Percentiles rank a stretch among this genome's conserved stretches.
phyloP scores from a whole-genome alignment of 2,113 vertebrate genomes.

The Bubo scandiacus region DNA sequence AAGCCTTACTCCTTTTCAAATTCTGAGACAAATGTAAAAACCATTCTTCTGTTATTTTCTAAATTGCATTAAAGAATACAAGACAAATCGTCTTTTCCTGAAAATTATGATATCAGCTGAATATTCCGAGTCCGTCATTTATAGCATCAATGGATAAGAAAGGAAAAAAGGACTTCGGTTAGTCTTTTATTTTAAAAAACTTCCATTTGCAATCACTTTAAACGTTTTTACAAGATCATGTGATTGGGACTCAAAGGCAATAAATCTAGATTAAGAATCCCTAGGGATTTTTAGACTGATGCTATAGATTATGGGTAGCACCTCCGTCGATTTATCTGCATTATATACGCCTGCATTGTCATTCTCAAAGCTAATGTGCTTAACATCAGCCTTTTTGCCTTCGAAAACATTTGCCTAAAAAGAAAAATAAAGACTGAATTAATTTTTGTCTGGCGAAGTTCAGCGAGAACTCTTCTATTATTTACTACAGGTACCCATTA shows the following conservation, averaged over 20 bases:
- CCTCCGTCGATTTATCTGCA: not conserved
- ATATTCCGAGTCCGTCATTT: accelerated
- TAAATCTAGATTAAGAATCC: constrained; percentile 42
- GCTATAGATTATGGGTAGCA: not conserved
- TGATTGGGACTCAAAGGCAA: not conserved
- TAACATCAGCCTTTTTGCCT: not conserved
- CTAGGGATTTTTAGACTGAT: not conserved
- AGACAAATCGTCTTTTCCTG: not conserved
- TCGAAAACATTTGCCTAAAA: not conserved
- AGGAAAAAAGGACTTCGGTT: not conserved
- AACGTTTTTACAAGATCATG: not conserved
- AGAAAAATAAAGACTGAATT: not conserved
- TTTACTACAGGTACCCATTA: not conserved
- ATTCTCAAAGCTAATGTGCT: not conserved
- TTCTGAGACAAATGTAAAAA: not conserved
- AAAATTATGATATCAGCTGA: not conserved
- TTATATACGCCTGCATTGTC: not conserved
- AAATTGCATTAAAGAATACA: not conserved
- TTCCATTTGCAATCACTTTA: not conserved
- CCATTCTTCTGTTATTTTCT: not conserved
- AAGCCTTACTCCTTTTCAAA: not conserved
- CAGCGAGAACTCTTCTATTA: not conserved
- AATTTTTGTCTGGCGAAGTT: not conserved
- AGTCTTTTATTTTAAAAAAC: not conserved
- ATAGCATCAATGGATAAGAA: not conserved